Percentiles rank a stretch among this genome's conserved stretches.
Conservation (phyloP, 1,140 invertebrate species). For the Drosophila funebris region DNA sequence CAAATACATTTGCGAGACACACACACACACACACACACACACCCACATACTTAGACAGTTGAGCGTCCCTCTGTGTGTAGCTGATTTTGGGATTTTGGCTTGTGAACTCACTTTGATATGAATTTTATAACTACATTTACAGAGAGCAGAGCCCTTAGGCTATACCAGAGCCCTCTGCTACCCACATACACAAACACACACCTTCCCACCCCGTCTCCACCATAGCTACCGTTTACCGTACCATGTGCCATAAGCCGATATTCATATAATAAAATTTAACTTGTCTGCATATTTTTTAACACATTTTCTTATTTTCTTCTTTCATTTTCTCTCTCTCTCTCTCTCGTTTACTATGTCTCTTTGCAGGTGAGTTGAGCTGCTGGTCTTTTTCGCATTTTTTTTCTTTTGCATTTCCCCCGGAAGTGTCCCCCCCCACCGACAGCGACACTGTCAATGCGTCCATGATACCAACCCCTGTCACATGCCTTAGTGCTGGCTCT, state of each 20-base stretch:
- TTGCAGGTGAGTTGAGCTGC: conserved; percentile 64
- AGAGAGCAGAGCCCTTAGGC: conserved; percentile 3
- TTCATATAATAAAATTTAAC: conserved; percentile 53
- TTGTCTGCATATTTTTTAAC: conserved; percentile 48
- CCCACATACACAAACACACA: not conserved
- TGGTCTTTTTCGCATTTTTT: not conserved
- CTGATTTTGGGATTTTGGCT: conserved; percentile 51
- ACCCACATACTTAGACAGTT: not conserved
- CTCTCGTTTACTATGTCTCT: too few species aligned
- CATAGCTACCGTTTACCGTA: not conserved
- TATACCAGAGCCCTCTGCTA: not conserved
- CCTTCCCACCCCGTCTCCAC: not conserved
- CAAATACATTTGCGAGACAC: conserved; percentile 63
- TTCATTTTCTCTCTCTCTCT: not conserved
- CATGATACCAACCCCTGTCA: not conserved
- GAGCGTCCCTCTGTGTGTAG: conserved; percentile 13
- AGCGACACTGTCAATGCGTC: not conserved
- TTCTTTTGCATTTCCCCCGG: not conserved
- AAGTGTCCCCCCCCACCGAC: not conserved
- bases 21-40: conserved; percentile 14
- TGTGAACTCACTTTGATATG: conserved; percentile 51
- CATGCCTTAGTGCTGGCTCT: conserved; percentile 15
- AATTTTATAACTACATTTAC: conserved; percentile 53
- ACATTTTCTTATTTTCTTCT: conserved; percentile 29
- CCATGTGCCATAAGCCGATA: conserved; percentile 43